Base-by-base conservation (phyloP, 2,888 invertebrate species). In the Perdita meconis region DNA sequence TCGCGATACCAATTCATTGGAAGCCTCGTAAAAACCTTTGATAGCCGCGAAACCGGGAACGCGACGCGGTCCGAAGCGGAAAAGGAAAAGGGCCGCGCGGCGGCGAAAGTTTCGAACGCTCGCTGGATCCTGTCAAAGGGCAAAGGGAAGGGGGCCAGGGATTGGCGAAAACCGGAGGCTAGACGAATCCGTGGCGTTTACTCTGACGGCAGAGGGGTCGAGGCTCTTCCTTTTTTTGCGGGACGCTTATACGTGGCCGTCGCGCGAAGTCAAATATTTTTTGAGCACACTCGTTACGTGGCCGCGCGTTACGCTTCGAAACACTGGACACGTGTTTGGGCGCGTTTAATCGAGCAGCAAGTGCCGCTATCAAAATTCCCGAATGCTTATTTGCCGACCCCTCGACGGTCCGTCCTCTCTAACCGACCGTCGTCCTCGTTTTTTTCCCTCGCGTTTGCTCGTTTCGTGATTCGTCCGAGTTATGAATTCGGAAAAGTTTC, bases 271-370 rank as follows among this genome's bases (percentile, higher is more conserved):
- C 73, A 83, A 84, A 84, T 84, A 81, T 84, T 82, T 84, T 77
- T 34, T n/a, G 72, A 83, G 76, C 76, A 70, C 71, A 60, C 78
- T 82, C 82, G 80, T 83, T 83, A 83, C 78, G 66, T 53, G 57
- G 40, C 16, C 66, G 51, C 63, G 56, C 74, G 56, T 66, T 44
- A 40, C 63, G 57, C 63, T 53, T 56, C 12, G 44, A 69, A 78
- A 57, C 69, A 63, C 57, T 34, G 44, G 42, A 60, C 56, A 63
- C 63, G 55, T 34, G 42, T 72, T 67, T 63, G 59, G 26, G 57
- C 10, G n/a, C 24, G 38, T 72, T 65, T 77, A 68, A 77, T 60
- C 68, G 60, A 13, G 36, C 24, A 24, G 34, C 36, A 59, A 60
- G 47, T 55, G 34, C n/a, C 26, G 24, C 34, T 16, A 30, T 65